phyloP scores from a whole-genome alignment of 2,113 vertebrate genomes.

The Apodemus sylvaticus region DNA sequence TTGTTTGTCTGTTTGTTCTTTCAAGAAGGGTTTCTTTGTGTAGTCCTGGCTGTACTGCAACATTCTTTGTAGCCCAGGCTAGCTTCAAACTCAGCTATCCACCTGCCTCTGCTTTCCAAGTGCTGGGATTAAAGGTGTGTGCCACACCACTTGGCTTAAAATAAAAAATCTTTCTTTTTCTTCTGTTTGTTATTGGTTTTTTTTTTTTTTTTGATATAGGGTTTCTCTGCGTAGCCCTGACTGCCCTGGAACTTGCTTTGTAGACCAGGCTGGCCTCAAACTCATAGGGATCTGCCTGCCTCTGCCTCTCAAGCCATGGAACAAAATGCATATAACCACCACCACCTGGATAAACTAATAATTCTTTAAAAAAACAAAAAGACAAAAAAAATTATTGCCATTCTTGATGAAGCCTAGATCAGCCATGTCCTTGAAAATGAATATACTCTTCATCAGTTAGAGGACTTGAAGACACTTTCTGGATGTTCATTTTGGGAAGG shows the following conservation, averaged over 20 bases:
- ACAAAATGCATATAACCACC: no score
- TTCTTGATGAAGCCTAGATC: conserved; percentile 22
- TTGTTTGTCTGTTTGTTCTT: background rate
- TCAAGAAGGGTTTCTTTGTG: background rate
- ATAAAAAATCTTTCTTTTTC: background rate
- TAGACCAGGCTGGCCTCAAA: no score
- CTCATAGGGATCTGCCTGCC: no score
- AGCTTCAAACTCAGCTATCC: background rate
- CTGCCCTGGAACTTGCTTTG: no score
- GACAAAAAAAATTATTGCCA: background rate
- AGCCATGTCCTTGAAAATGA: conserved; percentile 43
- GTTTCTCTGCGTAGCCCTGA: no score
- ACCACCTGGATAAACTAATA: background rate
- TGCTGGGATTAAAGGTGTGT: background rate
- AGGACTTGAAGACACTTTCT: conserved; percentile 36
- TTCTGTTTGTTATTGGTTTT: no score
- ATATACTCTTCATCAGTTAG: background rate
- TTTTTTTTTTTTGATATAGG: no score
- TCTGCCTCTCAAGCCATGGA: no score
- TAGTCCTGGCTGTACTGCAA: background rate
- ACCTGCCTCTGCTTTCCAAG: background rate
- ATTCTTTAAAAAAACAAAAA: background rate
- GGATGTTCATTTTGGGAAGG: conserved; percentile 56
- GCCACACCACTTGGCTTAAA: background rate
- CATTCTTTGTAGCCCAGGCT: background rate